Base-by-base conservation (phyloP, 2,113 vertebrate species). In the Gymnobelideus leadbeateri region DNA sequence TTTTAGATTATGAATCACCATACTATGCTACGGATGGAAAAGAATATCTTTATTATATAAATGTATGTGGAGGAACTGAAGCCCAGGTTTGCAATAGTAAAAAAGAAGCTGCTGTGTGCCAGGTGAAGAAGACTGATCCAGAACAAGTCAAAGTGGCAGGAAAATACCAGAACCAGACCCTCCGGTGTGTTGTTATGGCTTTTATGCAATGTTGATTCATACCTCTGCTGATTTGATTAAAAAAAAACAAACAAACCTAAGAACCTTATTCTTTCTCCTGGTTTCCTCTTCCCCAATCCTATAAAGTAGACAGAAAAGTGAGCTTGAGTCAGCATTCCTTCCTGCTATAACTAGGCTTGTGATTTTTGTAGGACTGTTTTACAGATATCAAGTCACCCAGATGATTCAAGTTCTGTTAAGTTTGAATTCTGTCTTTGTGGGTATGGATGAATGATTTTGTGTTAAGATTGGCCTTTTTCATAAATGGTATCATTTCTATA, bases 1-100 rank as follows among this genome's bases (percentile, higher is more conserved):
- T 46, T 95, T 52, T 55, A 99, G 98, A 54, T 8, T 91, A 97
- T 91, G 94, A 96, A 24, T 54, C 96, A 0, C 97, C 98, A 0
- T 99, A 99, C 95, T 94, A 97, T 1, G 97, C 98, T 2, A 97
- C 98, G 31, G 99, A 98, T 37, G 98, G 98, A 0, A 96, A 95
- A 11, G 98, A 99, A 10, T 99, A 99, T 96, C 24, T 77, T 0
- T 99, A 99, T 97, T 99, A 99, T 97, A 97, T 99, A 98, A 99
- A 99, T 0, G 94, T 99, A 55, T 99, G 99, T 51, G 99, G 99
- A 3, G 96, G 91, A 49, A 95, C 97, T 0, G 51, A 31, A 49
- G 97, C 94, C 0, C 77, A 57, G 0, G 7, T 94, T 31, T 99
- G 99, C 93, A 77, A 68, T 0, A 53, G 4, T 0, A 92, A 28